A percentile compares a stretch with the other conserved stretches of the same genome.
Evolutionary conservation across 2,113 vertebrate species (phyloP).

Genomic region (Albula glossodonta): DNA sequence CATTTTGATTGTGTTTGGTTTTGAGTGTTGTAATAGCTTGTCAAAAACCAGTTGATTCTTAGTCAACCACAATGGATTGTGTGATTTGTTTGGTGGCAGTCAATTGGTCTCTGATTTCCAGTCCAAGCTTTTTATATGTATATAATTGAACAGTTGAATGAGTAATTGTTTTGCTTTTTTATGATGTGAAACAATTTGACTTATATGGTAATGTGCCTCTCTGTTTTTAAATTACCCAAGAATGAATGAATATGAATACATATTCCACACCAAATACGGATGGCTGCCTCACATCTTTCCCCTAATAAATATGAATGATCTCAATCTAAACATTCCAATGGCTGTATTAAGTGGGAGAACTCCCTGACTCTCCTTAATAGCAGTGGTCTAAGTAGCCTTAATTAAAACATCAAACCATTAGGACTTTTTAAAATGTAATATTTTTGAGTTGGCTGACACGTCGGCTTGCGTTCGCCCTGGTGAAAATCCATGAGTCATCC

Average conservation of each 20-base stretch:
- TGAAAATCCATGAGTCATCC: not conserved
- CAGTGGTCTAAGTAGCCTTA: not conserved
- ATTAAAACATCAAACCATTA: not conserved
- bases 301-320: not conserved
- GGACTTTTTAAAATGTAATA: not conserved
- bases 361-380: not conserved
- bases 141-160: not conserved
- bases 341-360: not conserved
- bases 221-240: not conserved
- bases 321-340: not conserved
- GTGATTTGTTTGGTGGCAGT: not conserved
- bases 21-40: not conserved
- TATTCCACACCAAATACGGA: not conserved
- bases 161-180: slow-evolving; percentile 5
- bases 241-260: slow-evolving; percentile 6
- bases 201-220: slow-evolving; percentile 5
- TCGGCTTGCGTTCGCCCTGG: not conserved
- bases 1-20: not conserved
- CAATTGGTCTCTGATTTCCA: not conserved
- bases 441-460: not conserved
- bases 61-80: not conserved
- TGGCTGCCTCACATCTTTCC: not conserved
- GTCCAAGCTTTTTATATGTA: slow-evolving; percentile 7
- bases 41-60: not conserved
- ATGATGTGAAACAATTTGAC: slow-evolving; percentile 13